phyloP scores from a whole-genome alignment of 1,140 invertebrate species.

The Drosophila santomea region DNA sequence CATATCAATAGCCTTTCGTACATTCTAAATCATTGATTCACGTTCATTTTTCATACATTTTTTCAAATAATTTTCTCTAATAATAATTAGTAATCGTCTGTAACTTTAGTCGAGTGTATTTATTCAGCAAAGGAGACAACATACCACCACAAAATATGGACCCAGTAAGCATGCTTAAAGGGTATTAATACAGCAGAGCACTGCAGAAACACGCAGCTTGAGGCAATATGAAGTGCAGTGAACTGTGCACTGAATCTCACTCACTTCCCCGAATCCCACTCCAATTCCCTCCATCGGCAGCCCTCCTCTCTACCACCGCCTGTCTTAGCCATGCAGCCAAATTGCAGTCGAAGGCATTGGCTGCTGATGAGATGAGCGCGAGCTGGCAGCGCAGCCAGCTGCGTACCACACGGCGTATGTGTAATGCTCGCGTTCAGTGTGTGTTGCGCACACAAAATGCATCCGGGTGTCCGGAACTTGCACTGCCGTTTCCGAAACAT shows the following conservation, averaged over 20 bases:
- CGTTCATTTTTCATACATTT: too few species aligned
- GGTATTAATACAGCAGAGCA: slow-evolving; percentile 17
- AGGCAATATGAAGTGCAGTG: slow-evolving; percentile 61
- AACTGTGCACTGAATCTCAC: slow-evolving; percentile 44
- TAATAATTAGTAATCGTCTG: too few species aligned
- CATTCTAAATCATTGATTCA: too few species aligned
- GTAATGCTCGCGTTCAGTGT: slow-evolving; percentile 16
- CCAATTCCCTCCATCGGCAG: background rate
- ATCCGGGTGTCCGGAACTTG: slow-evolving; percentile 55
- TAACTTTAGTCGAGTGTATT: background rate
- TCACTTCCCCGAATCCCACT: background rate
- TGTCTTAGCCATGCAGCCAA: slow-evolving; percentile 22
- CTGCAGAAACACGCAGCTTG: slow-evolving; percentile 33
- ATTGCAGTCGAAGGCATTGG: slow-evolving; percentile 49
- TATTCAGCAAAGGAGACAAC: background rate
- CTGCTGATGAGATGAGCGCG: slow-evolving; percentile 68
- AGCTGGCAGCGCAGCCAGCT: slow-evolving; percentile 41
- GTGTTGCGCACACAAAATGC: slow-evolving; percentile 53
- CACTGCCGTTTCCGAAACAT: slow-evolving; percentile 75
- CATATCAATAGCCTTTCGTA: too few species aligned
- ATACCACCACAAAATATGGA: background rate
- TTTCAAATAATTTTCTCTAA: too few species aligned
- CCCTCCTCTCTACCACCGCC: background rate
- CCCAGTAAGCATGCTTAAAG: background rate
- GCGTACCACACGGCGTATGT: slow-evolving; percentile 59